A percentile compares a stretch with the other conserved stretches of the same genome.
Evolutionary conservation across 2,797 vertebrate species (phyloP).

Genomic region (Crax fasciolata): DNA sequence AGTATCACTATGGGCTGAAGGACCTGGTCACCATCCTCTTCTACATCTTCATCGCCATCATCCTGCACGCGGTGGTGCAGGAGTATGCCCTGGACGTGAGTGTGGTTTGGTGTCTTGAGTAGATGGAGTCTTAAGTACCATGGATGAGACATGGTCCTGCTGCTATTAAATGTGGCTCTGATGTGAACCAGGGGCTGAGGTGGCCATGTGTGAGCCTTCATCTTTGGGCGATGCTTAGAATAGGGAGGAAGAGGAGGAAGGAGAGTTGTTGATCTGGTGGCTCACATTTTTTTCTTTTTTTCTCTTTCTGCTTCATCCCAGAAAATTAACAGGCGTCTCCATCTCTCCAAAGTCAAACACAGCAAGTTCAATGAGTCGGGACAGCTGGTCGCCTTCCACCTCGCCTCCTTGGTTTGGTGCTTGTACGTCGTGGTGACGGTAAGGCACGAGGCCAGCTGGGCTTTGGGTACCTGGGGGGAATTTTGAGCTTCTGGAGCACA

Average conservation of each 20-base stretch:
- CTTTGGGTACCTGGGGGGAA: not conserved
- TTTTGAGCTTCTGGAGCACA: not conserved
- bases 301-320: conserved; percentile 69
- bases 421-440: conserved; percentile 92
- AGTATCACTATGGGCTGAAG: conserved; percentile 95
- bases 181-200: not conserved
- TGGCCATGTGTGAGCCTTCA: not conserved
- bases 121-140: not conserved
- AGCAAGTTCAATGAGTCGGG: conserved; percentile 97
- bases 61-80: conserved; percentile 96
- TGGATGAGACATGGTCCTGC: accelerated
- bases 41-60: conserved; percentile 95
- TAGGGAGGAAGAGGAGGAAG: not conserved
- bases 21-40: conserved; percentile 94
- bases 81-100: conserved; percentile 98
- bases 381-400: conserved; percentile 94
- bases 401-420: conserved; percentile 94
- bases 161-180: not conserved
- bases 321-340: conserved; percentile 97
- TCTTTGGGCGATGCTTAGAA: not conserved
- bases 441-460: conserved; percentile 9
- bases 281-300: not conserved
- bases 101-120: not conserved
- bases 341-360: conserved; percentile 98
- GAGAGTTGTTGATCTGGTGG: not conserved